These are phyloP conservation scores for Semicossyphus pulcher DNA, from an alignment of 2,113 vertebrate genomes.

Conservation along the genomic window DNA sequence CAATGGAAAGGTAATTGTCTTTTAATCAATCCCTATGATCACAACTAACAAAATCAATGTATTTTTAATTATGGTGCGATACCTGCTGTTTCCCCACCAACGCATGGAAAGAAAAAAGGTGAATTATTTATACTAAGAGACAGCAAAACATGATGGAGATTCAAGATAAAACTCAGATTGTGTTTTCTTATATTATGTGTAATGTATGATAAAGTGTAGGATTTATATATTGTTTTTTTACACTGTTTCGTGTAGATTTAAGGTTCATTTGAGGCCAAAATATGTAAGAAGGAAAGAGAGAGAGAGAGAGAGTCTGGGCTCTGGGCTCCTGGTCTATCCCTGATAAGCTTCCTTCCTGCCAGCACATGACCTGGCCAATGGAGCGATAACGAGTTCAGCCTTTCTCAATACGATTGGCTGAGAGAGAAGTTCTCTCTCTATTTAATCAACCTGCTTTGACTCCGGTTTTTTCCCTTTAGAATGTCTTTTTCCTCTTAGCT, in stretches of 20 bases:
- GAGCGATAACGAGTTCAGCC: conserved; percentile 43
- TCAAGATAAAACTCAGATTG: no score
- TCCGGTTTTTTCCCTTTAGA: no score
- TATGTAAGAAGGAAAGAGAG: neutral
- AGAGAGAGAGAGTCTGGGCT: neutral
- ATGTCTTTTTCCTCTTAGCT: neutral
- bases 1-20: neutral
- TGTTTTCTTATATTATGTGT: no score
- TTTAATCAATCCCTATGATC: conserved; percentile 15
- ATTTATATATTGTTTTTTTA: neutral
- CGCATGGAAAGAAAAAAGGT: no score
- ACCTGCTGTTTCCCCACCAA: no score
- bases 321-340: conserved; percentile 9
- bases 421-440: conserved; percentile 1
- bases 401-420: conserved; percentile 43
- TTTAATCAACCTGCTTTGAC: conserved; percentile 22
- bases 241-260: neutral
- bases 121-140: no score
- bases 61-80: neutral
- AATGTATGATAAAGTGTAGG: no score
- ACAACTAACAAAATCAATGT: neutral
- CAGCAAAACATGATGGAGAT: no score
- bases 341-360: conserved; percentile 52
- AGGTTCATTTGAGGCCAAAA: neutral
- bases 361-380: conserved; percentile 39